Evolutionary conservation across 2,113 vertebrate genomes (phyloP).

Genomic region (Myocastor coypus): DNA sequence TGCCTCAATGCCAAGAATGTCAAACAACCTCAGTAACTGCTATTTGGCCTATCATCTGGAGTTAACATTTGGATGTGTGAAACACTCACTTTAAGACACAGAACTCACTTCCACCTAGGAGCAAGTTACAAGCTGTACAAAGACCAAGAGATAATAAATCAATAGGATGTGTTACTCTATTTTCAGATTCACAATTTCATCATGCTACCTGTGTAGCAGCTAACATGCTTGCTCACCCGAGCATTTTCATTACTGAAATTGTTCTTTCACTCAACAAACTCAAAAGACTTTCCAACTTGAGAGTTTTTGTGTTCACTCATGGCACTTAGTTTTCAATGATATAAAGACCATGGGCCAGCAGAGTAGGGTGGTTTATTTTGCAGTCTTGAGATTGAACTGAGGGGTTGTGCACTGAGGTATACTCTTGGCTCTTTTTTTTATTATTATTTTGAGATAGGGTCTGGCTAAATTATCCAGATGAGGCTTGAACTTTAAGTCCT

Average conservation of each 20-base stretch:
- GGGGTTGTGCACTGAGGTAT: not conserved
- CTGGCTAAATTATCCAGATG: not conserved
- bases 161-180: not conserved
- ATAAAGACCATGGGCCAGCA: not conserved
- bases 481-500: not conserved
- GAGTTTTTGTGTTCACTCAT: not conserved
- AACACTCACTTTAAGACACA: slow-evolving; percentile 7
- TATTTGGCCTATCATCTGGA: not conserved
- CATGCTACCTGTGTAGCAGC: not conserved
- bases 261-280: slow-evolving; percentile 27
- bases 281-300: not conserved
- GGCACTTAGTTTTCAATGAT: not conserved
- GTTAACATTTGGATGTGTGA: slow-evolving; percentile 5
- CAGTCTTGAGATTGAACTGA: not conserved
- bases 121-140: not conserved
- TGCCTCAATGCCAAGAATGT: not conserved
- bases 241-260: not conserved
- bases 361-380: not conserved
- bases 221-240: not conserved
- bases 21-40: slow-evolving; percentile 19
- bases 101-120: not conserved
- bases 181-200: not conserved
- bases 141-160: not conserved
- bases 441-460: not conserved
- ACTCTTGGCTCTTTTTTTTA: not conserved